phyloP scores from a whole-genome alignment of 2,797 vertebrate species.

The Tamandua tetradactyla region DNA sequence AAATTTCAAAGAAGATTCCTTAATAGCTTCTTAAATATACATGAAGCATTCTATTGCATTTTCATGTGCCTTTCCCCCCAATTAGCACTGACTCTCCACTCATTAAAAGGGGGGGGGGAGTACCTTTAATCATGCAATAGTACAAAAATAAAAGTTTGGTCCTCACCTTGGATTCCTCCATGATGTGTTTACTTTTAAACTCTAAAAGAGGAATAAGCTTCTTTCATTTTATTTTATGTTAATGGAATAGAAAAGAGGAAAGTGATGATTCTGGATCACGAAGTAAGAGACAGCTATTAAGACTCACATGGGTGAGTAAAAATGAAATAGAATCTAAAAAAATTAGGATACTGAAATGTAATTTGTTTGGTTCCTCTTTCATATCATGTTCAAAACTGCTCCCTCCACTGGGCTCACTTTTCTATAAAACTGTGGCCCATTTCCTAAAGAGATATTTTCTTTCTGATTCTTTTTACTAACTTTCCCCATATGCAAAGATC shows the following conservation, averaged over 20 bases:
- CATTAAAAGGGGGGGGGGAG: not conserved
- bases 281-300: not conserved
- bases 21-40: not conserved
- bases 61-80: not conserved
- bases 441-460: constrained; percentile 19
- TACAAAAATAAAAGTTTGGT: not conserved
- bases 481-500: constrained; percentile 35
- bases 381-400: not conserved
- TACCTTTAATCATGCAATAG: not conserved
- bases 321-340: not conserved
- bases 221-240: not conserved
- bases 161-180: not conserved
- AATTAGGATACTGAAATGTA: not conserved
- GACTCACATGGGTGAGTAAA: not conserved
- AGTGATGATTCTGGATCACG: not conserved
- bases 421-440: not conserved
- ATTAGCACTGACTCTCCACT: not conserved
- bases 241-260: not conserved
- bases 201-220: not conserved
- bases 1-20: not conserved
- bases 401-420: not conserved
- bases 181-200: not conserved
- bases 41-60: not conserved
- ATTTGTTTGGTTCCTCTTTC: not conserved
- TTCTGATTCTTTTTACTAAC: constrained; percentile 52